A percentile compares a stretch with the other conserved stretches of the same genome.
These are phyloP conservation scores for Aelia acuminata DNA, from an alignment of 2,888 invertebrate genomes.

Conservation along the genomic window DNA sequence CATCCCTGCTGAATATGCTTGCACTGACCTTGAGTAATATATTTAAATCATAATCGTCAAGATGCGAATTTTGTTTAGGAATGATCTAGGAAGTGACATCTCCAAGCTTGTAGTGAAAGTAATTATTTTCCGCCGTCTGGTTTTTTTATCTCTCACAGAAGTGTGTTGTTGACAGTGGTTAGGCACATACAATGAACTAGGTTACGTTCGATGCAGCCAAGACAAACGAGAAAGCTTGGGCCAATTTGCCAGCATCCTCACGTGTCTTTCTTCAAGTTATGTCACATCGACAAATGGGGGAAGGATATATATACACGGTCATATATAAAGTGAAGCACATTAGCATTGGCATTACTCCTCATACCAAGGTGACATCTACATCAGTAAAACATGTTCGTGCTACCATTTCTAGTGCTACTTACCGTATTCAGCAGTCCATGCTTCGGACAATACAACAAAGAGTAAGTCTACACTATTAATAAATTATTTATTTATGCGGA, in stretches of 20 bases:
- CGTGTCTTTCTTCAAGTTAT: neutral
- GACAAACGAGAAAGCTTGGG: conserved; percentile 48
- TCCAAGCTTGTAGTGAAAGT: conserved; percentile 6
- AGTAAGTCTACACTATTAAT: neutral
- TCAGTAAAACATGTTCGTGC: neutral
- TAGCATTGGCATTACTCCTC: neutral
- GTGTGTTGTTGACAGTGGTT: conserved; percentile 49
- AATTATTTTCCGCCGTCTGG: conserved; percentile 1
- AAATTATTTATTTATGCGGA: neutral
- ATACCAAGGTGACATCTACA: neutral
- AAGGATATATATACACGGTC: conserved; percentile 6
- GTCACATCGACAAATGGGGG: conserved; percentile 5
- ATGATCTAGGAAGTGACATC: neutral
- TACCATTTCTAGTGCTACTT: neutral
- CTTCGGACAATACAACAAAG: neutral
- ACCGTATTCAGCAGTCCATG: neutral
- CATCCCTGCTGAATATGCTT: neutral
- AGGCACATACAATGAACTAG: conserved; percentile 41
- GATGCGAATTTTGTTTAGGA: neutral
- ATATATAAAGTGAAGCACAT: neutral
- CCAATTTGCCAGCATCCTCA: conserved; percentile 23
- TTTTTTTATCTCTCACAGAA: conserved; percentile 1
- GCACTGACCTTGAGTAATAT: neutral
- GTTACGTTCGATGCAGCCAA: neutral
- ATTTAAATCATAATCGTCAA: neutral